Evolutionary conservation across 2,113 vertebrate genomes (phyloP).

Genomic region (Thunnus maccoyii): DNA sequence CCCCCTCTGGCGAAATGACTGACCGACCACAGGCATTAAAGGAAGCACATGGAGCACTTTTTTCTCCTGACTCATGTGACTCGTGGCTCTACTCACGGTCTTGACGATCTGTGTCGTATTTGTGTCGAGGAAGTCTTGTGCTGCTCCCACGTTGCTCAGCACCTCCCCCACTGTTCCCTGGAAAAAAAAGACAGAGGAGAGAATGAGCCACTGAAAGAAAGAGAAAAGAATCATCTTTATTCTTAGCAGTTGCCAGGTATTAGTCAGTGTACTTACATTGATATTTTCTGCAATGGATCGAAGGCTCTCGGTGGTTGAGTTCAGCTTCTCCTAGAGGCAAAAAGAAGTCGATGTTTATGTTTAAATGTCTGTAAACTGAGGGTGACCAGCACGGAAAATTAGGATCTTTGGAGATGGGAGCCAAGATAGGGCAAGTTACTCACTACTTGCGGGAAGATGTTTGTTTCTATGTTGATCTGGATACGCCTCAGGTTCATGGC

Average conservation of each 20-base stretch:
- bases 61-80: constrained; percentile 62
- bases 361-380: not conserved
- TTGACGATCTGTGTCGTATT: constrained; percentile 78
- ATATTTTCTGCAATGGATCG: constrained; percentile 34
- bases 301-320: constrained; percentile 67
- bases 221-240: not conserved
- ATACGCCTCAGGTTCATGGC: constrained; percentile 69
- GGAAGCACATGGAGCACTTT: constrained; percentile 46
- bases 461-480: constrained; percentile 71
- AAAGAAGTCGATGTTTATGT: constrained; percentile 16
- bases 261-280: constrained; percentile 74
- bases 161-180: constrained; percentile 73
- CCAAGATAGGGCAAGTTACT: not conserved
- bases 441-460: constrained; percentile 81
- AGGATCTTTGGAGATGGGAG: not conserved
- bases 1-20: constrained; percentile 49
- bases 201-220: not conserved
- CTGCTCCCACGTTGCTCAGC: constrained; percentile 58
- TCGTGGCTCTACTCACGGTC: constrained; percentile 82
- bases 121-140: constrained; percentile 82
- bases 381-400: not conserved
- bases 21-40: constrained; percentile 49
- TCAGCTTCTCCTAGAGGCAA: constrained; percentile 77
- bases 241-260: constrained; percentile 1
- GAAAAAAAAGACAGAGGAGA: constrained; percentile 38